Evolutionary conservation across 2,797 vertebrate species (phyloP).

Genomic region (Florisuga fusca): DNA sequence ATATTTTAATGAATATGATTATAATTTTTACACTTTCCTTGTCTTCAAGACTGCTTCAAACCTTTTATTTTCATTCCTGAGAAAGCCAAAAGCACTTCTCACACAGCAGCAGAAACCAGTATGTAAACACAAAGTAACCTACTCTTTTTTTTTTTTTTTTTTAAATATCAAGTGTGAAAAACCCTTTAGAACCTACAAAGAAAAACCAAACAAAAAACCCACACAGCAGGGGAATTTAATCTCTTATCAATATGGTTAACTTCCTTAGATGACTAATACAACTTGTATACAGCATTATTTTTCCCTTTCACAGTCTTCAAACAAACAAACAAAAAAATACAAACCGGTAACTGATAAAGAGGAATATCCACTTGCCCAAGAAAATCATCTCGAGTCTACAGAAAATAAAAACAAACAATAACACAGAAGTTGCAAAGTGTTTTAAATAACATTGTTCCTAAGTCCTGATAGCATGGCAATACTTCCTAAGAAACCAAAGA

Average conservation of each 20-base stretch:
- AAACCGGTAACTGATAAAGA: conserved; percentile 92
- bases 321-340: conserved; percentile 51
- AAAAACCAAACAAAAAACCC: background rate
- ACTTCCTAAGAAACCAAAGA: background rate
- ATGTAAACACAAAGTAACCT: background rate
- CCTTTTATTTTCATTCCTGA: background rate
- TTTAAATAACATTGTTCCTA: background rate
- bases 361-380: conserved; percentile 97
- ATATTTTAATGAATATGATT: background rate
- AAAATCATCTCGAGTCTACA: conserved; percentile 97
- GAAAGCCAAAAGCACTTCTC: background rate
- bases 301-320: background rate
- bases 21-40: background rate
- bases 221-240: background rate
- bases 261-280: background rate
- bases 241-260: background rate
- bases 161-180: background rate
- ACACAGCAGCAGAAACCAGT: background rate
- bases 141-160: background rate
- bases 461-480: background rate
- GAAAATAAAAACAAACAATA: conserved; percentile 49
- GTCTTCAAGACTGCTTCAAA: background rate
- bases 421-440: background rate
- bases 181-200: background rate
- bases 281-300: background rate